Evolutionary conservation across 2,888 invertebrate genomes (phyloP), one percentile per base, ranked within the genome.

Genomic region (Apotomis turbidana): DNA sequence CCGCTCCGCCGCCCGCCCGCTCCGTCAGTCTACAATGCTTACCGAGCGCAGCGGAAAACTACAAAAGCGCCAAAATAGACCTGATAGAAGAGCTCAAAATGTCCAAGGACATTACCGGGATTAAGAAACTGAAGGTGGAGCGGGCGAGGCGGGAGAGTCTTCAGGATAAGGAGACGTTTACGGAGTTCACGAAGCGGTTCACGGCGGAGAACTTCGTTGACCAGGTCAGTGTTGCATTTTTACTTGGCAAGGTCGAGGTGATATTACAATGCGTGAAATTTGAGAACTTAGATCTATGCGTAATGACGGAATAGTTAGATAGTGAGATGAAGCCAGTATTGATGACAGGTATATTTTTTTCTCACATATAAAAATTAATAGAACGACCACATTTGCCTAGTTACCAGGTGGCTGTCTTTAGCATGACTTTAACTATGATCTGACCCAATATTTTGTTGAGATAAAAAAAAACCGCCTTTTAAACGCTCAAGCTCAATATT

Each of bases 41-140:
- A 54, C 94, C 96, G 70, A 95, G 94, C 73, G 93, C 94, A 74
- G 94, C 91, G 66, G 97, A 95, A 15, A 61, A 57, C 60, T 97
- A 95, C 90, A 94, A 95, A 79, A 94, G 95, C 66, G 96, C 95
- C 76, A 97, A 97, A 88, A 97, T 96, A 41, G 97, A 98, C 87
- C 91, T 98, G 62, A 98, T 98, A 76, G 98, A 98, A 61, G 98
- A 98, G 85, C 90, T 98, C 74, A 98, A 98, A 89, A 95, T 97
- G 94, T 97, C 98, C 59, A 98, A 97, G 87, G 98, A 98, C 85
- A 97, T 98, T 75, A 96, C 97, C 0, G 98, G 98, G n/a, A 98
- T 98, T 69, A 97, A 97, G 89, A 98, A 98, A 88, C 90, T 98
- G 94, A 98, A 98, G 88, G 97, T 98, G 77, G 98, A 98, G 89